A percentile compares a stretch with the other conserved stretches of the same genome.
These are phyloP conservation scores for Lepidocyrtoides sp. DNA, from an alignment of 2,888 invertebrate species.

Conservation along the genomic window DNA sequence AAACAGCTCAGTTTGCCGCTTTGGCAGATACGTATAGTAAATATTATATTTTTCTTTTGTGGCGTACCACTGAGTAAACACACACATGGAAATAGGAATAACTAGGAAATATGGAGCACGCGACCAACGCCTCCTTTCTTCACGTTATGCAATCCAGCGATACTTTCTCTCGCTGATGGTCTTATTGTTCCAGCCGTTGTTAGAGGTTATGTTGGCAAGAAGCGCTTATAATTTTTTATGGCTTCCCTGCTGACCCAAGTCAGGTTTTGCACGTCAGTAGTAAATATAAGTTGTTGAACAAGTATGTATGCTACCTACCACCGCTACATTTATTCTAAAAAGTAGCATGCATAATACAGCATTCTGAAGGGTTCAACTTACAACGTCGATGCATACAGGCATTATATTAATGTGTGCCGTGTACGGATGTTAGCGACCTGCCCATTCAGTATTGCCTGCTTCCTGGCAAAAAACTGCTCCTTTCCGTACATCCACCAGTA, in stretches of 20 bases:
- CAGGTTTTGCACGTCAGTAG: conserved; percentile 50
- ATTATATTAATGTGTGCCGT: not conserved
- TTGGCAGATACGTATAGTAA: not conserved
- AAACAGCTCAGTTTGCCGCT: conserved; percentile 20
- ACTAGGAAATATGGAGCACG: conserved; percentile 74
- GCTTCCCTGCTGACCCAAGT: conserved; percentile 71
- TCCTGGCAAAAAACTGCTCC: not conserved
- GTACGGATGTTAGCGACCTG: not conserved
- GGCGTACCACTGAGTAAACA: conserved; percentile 36
- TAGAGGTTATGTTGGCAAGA: conserved; percentile 29
- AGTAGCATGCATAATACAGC: not conserved
- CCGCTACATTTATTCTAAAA: too few species aligned
- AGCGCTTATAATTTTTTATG: conserved; percentile 75
- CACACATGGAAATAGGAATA: conserved; percentile 45
- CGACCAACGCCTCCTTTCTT: conserved; percentile 76
- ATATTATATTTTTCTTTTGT: conserved; percentile 33
- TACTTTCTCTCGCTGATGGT: conserved; percentile 12
- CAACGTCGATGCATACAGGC: not conserved
- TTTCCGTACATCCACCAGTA: not conserved
- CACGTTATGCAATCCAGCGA: conserved; percentile 62
- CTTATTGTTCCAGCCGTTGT: conserved; percentile 26
- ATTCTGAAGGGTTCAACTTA: not conserved
- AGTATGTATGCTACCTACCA: not conserved
- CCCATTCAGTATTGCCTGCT: not conserved
- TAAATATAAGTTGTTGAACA: not conserved